Evolutionary conservation across 2,797 vertebrate species (phyloP).

Genomic region (Falco biarmicus): DNA sequence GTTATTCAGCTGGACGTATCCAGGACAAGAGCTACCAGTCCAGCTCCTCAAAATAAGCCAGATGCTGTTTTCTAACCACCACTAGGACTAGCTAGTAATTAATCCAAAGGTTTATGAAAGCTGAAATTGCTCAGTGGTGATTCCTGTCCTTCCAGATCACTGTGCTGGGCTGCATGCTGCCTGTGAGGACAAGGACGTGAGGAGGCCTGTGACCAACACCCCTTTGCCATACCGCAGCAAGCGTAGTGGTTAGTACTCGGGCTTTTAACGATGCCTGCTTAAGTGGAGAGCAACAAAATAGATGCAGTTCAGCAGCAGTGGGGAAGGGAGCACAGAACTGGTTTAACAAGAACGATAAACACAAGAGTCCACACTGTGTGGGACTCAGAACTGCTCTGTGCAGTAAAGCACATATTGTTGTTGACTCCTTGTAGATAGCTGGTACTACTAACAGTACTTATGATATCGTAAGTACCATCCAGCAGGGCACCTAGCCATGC

Average conservation of each 20-base stretch:
- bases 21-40: background rate
- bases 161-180: background rate
- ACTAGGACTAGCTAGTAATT: background rate
- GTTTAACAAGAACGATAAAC: background rate
- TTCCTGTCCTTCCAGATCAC: conserved; percentile 39
- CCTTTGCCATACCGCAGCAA: fast-evolving
- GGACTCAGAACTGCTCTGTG: background rate
- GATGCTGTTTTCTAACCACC: background rate
- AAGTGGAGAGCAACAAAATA: background rate
- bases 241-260: fast-evolving
- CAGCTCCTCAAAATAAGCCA: background rate
- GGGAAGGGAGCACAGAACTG: background rate
- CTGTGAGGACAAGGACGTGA: background rate
- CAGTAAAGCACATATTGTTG: background rate
- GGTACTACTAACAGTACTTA: background rate
- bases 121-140: background rate
- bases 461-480: fast-evolving
- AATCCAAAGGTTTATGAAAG: background rate
- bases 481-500: background rate
- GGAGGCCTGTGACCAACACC: background rate
- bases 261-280: background rate
- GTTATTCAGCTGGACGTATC: background rate
- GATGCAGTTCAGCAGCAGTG: background rate
- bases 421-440: background rate
- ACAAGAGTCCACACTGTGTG: background rate